phyloP scores from a whole-genome alignment of 2,797 vertebrate species.

The Microhierax caerulescens region DNA sequence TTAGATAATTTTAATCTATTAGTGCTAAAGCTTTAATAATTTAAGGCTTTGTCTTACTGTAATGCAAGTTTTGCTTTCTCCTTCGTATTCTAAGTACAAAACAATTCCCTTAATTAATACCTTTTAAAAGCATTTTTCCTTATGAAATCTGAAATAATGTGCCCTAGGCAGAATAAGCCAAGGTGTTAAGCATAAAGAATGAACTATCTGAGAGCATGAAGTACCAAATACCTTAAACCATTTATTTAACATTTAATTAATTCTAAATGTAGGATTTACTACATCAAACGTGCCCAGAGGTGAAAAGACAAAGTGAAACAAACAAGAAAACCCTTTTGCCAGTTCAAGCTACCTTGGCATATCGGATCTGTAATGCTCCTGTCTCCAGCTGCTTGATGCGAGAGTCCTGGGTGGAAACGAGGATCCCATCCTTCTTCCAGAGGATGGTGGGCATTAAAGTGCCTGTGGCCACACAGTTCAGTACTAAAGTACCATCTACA shows the following conservation, averaged over 20 bases:
- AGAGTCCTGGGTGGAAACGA: conserved; percentile 93
- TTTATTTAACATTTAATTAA: conserved; percentile 28
- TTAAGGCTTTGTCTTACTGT: neutral
- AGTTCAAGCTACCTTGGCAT: conserved; percentile 86
- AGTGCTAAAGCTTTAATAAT: neutral
- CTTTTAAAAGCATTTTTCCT: neutral
- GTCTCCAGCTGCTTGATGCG: conserved; percentile 92
- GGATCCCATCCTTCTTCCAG: conserved; percentile 92
- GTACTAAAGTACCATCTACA: conserved; percentile 89
- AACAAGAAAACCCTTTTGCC: neutral
- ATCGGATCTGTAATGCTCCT: conserved; percentile 90
- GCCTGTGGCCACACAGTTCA: conserved; percentile 88
- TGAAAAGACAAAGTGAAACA: neutral
- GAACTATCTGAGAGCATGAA: neutral
- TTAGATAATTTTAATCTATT: neutral
- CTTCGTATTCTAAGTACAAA: neutral
- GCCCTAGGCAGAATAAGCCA: neutral
- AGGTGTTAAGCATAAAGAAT: neutral
- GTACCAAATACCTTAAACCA: neutral
- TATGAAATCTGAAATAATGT: conserved; percentile 25
- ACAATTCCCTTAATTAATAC: neutral
- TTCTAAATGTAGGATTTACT: neutral
- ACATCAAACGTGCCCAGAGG: neutral
- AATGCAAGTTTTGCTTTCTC: neutral
- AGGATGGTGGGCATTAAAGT: conserved; percentile 89